These are phyloP conservation scores for Hydrochoerus hydrochaeris DNA, from an alignment of 2,113 vertebrate species.

Conservation along the genomic window DNA sequence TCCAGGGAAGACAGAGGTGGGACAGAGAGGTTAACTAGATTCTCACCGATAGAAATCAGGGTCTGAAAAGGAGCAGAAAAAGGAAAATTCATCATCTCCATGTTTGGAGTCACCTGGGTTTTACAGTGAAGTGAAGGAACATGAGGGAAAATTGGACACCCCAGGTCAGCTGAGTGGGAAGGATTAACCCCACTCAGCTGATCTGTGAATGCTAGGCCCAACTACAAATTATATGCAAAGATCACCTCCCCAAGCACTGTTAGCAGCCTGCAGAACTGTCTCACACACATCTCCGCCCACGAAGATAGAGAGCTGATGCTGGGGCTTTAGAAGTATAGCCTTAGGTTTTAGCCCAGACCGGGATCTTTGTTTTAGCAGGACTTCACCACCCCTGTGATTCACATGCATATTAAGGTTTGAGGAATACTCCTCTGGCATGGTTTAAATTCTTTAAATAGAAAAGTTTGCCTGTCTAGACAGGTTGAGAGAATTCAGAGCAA, in stretches of 20 bases:
- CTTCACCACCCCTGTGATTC: neutral
- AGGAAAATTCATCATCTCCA: neutral
- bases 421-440: neutral
- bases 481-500: neutral
- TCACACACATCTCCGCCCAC: neutral
- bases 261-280: neutral
- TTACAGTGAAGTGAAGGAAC: neutral
- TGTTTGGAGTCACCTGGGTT: neutral
- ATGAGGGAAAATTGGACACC: neutral
- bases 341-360: constrained; percentile 20
- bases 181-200: neutral
- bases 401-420: neutral
- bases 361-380: constrained; percentile 46
- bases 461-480: constrained; percentile 32
- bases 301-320: neutral
- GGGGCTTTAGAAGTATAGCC: neutral
- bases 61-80: neutral
- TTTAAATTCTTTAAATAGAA: constrained; percentile 52
- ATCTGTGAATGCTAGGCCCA: neutral
- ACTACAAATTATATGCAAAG: neutral
- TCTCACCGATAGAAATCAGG: neutral
- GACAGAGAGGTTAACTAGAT: neutral
- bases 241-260: neutral
- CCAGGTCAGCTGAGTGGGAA: neutral
- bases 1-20: neutral